phyloP scores from a whole-genome alignment of 2,113 vertebrate genomes.

The Odocoileus hemionus region DNA sequence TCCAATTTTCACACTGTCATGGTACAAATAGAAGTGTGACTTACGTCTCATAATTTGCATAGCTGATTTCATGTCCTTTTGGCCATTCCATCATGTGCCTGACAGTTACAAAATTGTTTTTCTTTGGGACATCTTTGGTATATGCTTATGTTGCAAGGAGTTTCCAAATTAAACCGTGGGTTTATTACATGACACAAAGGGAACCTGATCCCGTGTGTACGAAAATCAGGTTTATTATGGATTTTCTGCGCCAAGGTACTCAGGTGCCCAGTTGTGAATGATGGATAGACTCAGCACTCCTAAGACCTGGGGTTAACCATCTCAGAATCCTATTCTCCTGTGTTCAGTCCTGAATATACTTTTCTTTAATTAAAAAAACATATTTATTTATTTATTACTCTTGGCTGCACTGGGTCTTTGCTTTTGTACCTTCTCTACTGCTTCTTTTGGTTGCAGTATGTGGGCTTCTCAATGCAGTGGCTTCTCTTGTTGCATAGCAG shows the following conservation, averaged over 20 bases:
- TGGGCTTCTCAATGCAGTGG: neutral
- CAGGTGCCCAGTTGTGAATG: neutral
- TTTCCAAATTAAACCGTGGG: conserved; percentile 43
- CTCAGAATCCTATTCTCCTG: neutral
- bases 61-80: conserved; percentile 62
- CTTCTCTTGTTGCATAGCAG: neutral
- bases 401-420: neutral
- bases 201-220: neutral
- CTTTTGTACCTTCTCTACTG: neutral
- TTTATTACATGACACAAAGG: neutral
- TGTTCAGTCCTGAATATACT: neutral
- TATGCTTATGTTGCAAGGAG: conserved; percentile 25
- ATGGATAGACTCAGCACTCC: neutral
- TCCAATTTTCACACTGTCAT: conserved; percentile 73
- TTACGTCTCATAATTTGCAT: conserved; percentile 70
- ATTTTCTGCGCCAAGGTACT: neutral
- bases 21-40: conserved; percentile 67
- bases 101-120: conserved; percentile 71
- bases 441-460: neutral
- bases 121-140: conserved; percentile 49
- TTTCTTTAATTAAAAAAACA: neutral
- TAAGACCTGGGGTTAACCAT: neutral
- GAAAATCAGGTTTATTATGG: neutral
- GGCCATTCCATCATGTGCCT: conserved; percentile 50
- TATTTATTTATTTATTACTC: neutral